A percentile compares a stretch with the other conserved stretches of the same genome.
phyloP scores from a whole-genome alignment of 2,797 vertebrate species.

The Trematomus bernacchii region DNA sequence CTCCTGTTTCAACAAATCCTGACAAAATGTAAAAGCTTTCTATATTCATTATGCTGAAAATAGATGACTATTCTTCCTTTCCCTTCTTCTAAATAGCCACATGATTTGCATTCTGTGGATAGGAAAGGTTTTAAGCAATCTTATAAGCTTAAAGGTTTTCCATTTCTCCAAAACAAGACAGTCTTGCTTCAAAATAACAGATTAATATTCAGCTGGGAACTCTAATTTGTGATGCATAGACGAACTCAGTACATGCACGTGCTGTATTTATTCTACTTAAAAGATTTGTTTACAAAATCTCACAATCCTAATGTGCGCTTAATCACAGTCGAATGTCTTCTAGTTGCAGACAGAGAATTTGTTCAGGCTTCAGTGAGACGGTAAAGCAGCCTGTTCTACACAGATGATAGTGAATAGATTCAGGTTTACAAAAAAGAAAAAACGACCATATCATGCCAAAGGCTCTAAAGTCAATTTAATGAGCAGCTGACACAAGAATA shows the following conservation, averaged over 20 bases:
- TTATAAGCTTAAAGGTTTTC: conserved; percentile 48
- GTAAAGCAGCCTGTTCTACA: conserved; percentile 36
- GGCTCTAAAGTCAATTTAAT: conserved; percentile 50
- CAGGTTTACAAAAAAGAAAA: conserved; percentile 12
- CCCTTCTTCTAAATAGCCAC: conserved; percentile 23
- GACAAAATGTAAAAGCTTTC: conserved; percentile 40
- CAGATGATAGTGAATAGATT: conserved; percentile 52
- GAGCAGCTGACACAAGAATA: conserved; percentile 43
- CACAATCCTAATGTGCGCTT: conserved; percentile 48
- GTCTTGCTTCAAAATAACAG: conserved; percentile 50
- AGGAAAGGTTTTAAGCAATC: conserved; percentile 27
- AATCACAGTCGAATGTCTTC: conserved; percentile 45
- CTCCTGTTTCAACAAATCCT: conserved; percentile 46
- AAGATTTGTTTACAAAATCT: conserved; percentile 59
- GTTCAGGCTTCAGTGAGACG: conserved; percentile 43
- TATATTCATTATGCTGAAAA: conserved; percentile 40
- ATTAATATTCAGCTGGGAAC: conserved; percentile 59
- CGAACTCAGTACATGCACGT: conserved; percentile 40
- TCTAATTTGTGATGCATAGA: conserved; percentile 58
- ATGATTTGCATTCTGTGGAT: conserved; percentile 56
- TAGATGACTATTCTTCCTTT: conserved; percentile 27
- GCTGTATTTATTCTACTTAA: conserved; percentile 42
- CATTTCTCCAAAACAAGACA: conserved; percentile 57
- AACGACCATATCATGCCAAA: conserved; percentile 26
- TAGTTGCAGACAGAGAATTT: conserved; percentile 42